Percentiles rank a stretch among this genome's conserved stretches.
These are phyloP conservation scores for Synergus laeviventris DNA, from an alignment of 2,888 invertebrate species.

Conservation along the genomic window DNA sequence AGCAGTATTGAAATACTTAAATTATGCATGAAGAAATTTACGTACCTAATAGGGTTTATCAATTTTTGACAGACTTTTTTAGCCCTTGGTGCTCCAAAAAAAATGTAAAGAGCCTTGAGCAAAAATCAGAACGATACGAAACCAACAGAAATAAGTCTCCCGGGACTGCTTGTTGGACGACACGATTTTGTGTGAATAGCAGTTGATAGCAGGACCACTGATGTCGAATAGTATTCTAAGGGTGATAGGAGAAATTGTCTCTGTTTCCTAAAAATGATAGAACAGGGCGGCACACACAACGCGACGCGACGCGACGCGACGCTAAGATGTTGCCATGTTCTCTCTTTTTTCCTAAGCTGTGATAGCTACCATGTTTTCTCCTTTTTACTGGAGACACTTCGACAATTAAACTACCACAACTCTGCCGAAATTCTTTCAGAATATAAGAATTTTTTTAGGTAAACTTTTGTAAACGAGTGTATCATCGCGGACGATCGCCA, in stretches of 20 bases:
- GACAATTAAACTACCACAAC: neutral
- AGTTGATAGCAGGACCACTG: conserved; percentile 2
- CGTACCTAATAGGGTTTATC: neutral
- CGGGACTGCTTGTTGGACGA: conserved; percentile 21
- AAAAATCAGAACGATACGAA: neutral
- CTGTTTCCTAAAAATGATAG: neutral
- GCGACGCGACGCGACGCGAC: conserved; percentile 64
- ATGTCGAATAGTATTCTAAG: conserved; percentile 7
- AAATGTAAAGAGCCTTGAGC: neutral
- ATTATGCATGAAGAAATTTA: neutral
- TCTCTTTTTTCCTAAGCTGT: neutral
- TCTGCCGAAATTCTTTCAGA: conserved; percentile 39
- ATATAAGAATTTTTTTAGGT: conserved; percentile 49
- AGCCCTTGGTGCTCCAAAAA: neutral
- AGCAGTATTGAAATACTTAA: neutral
- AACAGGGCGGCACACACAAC: conserved; percentile 48
- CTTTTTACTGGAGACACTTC: conserved; percentile 5
- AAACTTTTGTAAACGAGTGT: conserved; percentile 51
- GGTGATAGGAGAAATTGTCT: conserved; percentile 6
- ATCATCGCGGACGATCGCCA: conserved; percentile 52
- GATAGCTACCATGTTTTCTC: neutral
- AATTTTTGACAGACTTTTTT: neutral
- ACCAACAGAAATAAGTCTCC: neutral
- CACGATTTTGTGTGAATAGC: conserved; percentile 12
- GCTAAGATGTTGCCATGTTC: too few species aligned